phyloP scores from a whole-genome alignment of 2,797 vertebrate genomes.

The Furcifer pardalis region DNA sequence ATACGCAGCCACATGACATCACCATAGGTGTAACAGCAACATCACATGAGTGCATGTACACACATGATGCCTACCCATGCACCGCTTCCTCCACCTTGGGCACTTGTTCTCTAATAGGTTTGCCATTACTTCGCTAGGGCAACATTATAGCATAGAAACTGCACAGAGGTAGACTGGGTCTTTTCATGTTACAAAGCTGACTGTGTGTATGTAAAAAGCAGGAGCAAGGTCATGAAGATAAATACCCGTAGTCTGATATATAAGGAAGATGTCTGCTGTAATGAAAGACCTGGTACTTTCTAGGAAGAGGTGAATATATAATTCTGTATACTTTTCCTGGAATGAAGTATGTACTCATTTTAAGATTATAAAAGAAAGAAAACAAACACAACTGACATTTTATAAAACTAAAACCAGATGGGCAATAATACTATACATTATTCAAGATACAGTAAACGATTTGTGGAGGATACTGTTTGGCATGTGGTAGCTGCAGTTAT shows the following conservation, averaged over 20 bases:
- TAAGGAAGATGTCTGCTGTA: background rate
- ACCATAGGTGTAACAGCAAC: too few species aligned
- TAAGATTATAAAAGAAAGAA: background rate
- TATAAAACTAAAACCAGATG: conserved; percentile 27
- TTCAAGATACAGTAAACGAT: conserved; percentile 10
- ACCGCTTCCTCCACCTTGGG: too few species aligned
- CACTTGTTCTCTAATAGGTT: too few species aligned
- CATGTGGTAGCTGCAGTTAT: conserved; percentile 5
- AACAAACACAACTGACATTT: background rate
- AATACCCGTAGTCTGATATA: background rate
- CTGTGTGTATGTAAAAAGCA: too few species aligned
- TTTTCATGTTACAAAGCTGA: too few species aligned
- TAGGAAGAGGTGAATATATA: background rate
- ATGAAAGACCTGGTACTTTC: background rate
- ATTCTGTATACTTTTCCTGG: background rate
- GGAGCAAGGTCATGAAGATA: background rate
- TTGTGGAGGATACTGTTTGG: background rate
- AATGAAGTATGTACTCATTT: background rate
- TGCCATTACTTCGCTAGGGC: too few species aligned
- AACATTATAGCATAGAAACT: too few species aligned
- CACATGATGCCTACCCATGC: too few species aligned
- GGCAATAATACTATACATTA: background rate
- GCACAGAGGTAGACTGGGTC: too few species aligned
- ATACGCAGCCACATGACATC: too few species aligned
- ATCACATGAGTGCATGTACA: too few species aligned